Percentiles rank a stretch among this genome's conserved stretches.
Conservation (phyloP, 2,888 invertebrate species). For the Pimpla rufipes region DNA sequence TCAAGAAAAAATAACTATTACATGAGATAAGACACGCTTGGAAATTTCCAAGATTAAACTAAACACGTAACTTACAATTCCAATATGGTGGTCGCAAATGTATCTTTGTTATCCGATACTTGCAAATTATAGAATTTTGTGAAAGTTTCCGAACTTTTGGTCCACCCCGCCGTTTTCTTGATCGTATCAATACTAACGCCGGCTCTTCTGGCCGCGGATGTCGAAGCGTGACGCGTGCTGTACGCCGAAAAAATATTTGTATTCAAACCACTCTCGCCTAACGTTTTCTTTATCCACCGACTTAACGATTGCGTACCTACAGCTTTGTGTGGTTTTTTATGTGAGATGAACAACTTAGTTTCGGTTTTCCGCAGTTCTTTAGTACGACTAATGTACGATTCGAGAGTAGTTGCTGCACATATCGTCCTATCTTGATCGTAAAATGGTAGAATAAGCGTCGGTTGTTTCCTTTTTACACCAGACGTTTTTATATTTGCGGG, state of each 20-base stretch:
- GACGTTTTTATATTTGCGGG: not conserved
- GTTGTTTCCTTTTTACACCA: not conserved
- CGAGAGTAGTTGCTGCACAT: slow-evolving; percentile 39
- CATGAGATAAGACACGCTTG: no score
- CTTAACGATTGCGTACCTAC: slow-evolving; percentile 57
- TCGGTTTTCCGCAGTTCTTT: not conserved
- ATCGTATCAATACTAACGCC: slow-evolving; percentile 72
- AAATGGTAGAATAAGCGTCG: slow-evolving; percentile 25
- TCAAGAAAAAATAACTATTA: not conserved
- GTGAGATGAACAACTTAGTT: slow-evolving; percentile 50
- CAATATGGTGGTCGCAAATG: slow-evolving; percentile 29
- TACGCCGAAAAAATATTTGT: slow-evolving; percentile 70
- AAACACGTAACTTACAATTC: slow-evolving; percentile 6
- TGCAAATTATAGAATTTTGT: slow-evolving; percentile 71
- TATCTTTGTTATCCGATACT: slow-evolving; percentile 21
- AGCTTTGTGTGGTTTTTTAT: slow-evolving; percentile 52
- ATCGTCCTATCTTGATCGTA: slow-evolving; percentile 26
- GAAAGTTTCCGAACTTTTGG: slow-evolving; percentile 69
- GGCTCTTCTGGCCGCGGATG: slow-evolving; percentile 70
- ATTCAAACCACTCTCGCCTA: slow-evolving; percentile 70
- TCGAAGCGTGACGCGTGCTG: slow-evolving; percentile 74
- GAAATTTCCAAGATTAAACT: not conserved
- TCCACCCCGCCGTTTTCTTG: slow-evolving; percentile 72
- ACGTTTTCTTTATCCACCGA: slow-evolving; percentile 59
- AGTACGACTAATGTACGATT: slow-evolving; percentile 27